A percentile compares a stretch with the other conserved stretches of the same genome.
Conservation (phyloP, 2,888 invertebrate genomes). For the Drosophila recens region DNA sequence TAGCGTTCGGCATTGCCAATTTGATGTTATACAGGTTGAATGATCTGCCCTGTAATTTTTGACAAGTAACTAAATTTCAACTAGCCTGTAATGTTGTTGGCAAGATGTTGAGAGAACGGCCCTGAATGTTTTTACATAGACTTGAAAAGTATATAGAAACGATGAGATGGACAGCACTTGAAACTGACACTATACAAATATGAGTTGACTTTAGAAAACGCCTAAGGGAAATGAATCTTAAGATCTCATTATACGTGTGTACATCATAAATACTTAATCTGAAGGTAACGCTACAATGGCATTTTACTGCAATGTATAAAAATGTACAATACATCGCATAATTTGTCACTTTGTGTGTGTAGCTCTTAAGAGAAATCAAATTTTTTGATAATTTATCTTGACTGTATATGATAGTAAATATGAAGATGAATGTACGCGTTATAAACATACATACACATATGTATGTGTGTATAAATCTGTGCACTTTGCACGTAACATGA, state of each 20-base stretch:
- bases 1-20: too few species aligned
- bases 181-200: too few species aligned
- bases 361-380: slow-evolving; percentile 16
- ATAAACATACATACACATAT: slow-evolving; percentile 24
- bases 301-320: slow-evolving; percentile 7
- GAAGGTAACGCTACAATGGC: background rate
- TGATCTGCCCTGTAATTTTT: too few species aligned
- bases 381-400: slow-evolving; percentile 40
- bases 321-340: background rate
- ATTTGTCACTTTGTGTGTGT: slow-evolving; percentile 14
- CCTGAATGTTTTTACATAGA: too few species aligned
- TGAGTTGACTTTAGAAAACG: background rate
- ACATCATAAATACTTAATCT: slow-evolving; percentile 3
- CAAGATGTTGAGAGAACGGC: too few species aligned
- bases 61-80: too few species aligned
- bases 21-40: too few species aligned
- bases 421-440: slow-evolving; percentile 13
- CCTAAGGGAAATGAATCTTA: background rate
- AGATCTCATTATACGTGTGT: background rate
- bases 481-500: slow-evolving; percentile 60
- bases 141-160: too few species aligned
- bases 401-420: slow-evolving; percentile 25
- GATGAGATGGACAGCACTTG: too few species aligned
- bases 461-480: slow-evolving; percentile 34
- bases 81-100: too few species aligned